These are phyloP conservation scores for Thumatha senex DNA, from an alignment of 2,888 invertebrate genomes.

Conservation along the genomic window DNA sequence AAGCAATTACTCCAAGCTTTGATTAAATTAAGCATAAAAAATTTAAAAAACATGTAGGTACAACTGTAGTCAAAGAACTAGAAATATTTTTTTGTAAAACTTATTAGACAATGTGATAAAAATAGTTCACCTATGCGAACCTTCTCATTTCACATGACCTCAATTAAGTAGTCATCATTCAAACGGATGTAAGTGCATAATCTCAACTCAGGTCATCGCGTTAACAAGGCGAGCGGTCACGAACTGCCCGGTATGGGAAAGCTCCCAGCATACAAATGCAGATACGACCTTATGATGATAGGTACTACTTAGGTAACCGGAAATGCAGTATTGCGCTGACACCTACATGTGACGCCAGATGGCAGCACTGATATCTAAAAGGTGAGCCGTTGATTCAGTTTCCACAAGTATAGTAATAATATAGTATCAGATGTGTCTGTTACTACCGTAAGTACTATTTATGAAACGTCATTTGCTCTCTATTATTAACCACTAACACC, in stretches of 20 bases:
- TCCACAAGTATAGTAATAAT: too few relatives aligned
- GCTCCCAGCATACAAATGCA: conserved; percentile 78
- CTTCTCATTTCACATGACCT: conserved; percentile 53
- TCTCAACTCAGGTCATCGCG: conserved; percentile 75
- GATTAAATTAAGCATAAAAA: too few relatives aligned
- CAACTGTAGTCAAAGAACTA: too few relatives aligned
- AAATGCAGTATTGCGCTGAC: conserved; percentile 46
- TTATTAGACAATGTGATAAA: conserved; percentile 44
- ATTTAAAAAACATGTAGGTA: too few relatives aligned
- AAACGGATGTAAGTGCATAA: conserved; percentile 80
- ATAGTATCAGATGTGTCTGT: too few relatives aligned
- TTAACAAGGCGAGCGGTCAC: conserved; percentile 80
- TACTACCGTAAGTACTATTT: too few relatives aligned
- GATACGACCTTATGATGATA: conserved; percentile 62
- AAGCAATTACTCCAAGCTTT: too few relatives aligned
- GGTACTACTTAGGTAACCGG: conserved; percentile 31
- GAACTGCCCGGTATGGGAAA: conserved; percentile 80
- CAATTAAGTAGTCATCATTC: conserved; percentile 79
- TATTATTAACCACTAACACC: too few relatives aligned
- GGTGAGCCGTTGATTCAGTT: conserved; percentile 15
- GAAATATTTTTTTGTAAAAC: background rate
- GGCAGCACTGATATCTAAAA: conserved; percentile 32
- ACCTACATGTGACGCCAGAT: conserved; percentile 41
- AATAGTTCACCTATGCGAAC: conserved; percentile 44
- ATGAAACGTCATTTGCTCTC: too few relatives aligned